Base-by-base conservation (phyloP, 2,113 vertebrate genomes). In the Sturnira hondurensis region DNA sequence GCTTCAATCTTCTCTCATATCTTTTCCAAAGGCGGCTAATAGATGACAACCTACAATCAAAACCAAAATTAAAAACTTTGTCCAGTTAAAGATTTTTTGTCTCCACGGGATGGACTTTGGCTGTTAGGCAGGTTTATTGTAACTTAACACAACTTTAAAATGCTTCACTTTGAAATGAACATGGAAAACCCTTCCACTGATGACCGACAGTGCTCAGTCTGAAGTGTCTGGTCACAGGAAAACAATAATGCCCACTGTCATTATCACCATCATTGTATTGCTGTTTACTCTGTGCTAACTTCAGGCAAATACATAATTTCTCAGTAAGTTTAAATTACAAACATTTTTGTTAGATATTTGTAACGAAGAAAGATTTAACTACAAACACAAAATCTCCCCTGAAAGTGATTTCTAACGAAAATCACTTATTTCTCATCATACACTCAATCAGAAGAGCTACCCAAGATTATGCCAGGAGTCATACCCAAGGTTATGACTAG, bases 321-420 rank as follows among this genome's bases (percentile, higher is more conserved):
- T 96, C 98, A 97, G 91, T 97, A 97, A 96, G 89, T 76, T 61
- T 88, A 96, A 89, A 93, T 95, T 94, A 96, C 65, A 94, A 97
- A 50, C n/a, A 91, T 95, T 96, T 96, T 97, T 93, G 83, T 70
- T 88, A 97, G 67, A 50, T 73, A 93, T 36, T 74, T 92, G 0
- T 81, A 93, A 96, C 74, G 94, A 97, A 86, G 67, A 91, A 97
- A 93, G 5, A 96, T 70, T 24, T 54, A 70, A 95, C 74, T 61
- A 91, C 33, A 94, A 85, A 87, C 8, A 93, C 83, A 97, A 96
- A 94, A 82, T 92, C 94, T 95, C 73, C 77, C 33, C 86, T 77
- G 76, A 76, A 97, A 97, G 97, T 58, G 68, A 65, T 85, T 96
- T 96, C 84, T 93, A 94, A 87, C 3, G 67, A n/a, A 38, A 93